Evolutionary conservation across 1,140 invertebrate genomes (phyloP), one percentile per base, ranked within the genome.

Genomic region (Drosophila ohnishii): DNA sequence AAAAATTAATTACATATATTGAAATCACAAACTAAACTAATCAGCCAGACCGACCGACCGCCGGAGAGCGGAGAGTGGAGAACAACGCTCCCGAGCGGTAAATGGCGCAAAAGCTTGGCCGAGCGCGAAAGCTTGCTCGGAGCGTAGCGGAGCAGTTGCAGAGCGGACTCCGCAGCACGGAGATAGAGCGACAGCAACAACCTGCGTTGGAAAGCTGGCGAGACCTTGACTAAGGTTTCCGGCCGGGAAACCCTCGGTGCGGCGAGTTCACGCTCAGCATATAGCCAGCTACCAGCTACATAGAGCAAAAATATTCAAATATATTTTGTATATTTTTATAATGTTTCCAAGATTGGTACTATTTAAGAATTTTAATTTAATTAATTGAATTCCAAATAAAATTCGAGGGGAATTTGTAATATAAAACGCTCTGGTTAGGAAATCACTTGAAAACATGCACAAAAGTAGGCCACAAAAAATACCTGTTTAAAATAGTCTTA

Each of bases 11-110:
- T 86, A 77, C 74, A 70, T 77, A 86, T 86, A 86, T 86, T 86
- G 83, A 86, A 86, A 86, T 86, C 83, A 86, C 79, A 86, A 86
- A 86, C 82, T 86, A 86, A 86, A 86, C 82, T 86, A 86, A 86
- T 86, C 82, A 86, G 83, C 78, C 83, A 82, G 76, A 66, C 83
- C 39, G 67, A 65, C 71, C 74, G 47, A 69, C 67, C 30, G 50
- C 50, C 51, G 62, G 40, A 44, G 51, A 59, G 30, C 69, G 45
- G 35, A 60, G 22, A 32, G 16, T 22, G 32, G 39, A 40, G 48
- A 72, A 75, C 51, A 51, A 32, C 50, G 37, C 62, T 32, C 25
- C 37, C 53, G 19, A 61, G 34, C 19, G 1, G 19, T 13, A n/a
- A 30, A 11, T n/a, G 19, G 48, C 40, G 50, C 37, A 25, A 69